phyloP scores from a whole-genome alignment of 2,888 invertebrate genomes.

The Junonia oenone region DNA sequence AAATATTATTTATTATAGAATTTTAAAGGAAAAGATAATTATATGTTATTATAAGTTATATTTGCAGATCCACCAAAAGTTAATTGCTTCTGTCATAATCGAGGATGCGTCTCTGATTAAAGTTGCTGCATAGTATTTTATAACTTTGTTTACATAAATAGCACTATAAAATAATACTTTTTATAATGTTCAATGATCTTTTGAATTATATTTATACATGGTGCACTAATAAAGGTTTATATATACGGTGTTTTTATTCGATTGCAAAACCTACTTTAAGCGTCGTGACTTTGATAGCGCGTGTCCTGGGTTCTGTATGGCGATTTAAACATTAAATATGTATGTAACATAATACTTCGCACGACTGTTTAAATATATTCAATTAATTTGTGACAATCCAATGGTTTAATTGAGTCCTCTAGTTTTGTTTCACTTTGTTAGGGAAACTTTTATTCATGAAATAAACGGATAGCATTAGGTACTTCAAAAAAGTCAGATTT shows the following conservation, averaged over 20 bases:
- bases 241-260: background rate
- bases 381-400: background rate
- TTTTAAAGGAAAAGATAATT: no score
- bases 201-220: background rate
- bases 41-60: background rate
- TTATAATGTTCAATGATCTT: background rate
- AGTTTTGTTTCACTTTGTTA: background rate
- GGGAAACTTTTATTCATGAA: no score
- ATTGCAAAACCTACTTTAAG: background rate
- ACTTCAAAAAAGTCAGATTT: no score
- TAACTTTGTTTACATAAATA: background rate
- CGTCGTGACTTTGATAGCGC: conserved; percentile 1
- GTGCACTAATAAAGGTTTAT: background rate
- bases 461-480: no score
- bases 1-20: no score
- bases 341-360: conserved; percentile 1
- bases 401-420: background rate
- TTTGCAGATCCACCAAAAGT: conserved; percentile 38
- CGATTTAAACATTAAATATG: conserved; percentile 1
- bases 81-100: conserved; percentile 39
- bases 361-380: conserved; percentile 1
- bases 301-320: conserved; percentile 6
- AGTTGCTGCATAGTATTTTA: no score
- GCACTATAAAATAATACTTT: background rate
- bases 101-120: conserved; percentile 30